Evolutionary conservation across 64 coral and sea anemone genomes (phyloP).

Genomic region (Pachyseris speciosa): DNA sequence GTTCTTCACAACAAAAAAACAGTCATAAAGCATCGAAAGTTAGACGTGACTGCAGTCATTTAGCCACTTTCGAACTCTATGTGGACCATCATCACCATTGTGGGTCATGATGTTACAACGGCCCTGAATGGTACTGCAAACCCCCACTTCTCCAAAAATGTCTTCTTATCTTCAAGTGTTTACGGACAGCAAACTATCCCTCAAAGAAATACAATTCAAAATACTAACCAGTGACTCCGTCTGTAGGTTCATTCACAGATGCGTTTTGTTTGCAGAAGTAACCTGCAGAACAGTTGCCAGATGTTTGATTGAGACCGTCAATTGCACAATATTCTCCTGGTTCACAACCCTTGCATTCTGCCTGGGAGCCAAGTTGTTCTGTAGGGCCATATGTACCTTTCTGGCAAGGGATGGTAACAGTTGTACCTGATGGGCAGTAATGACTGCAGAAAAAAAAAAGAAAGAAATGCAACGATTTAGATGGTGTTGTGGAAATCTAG

Average conservation of each 20-base stretch:
- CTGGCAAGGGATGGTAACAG: slow-evolving; percentile 67
- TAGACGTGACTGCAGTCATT: too few species aligned
- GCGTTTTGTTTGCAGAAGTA: slow-evolving; percentile 93
- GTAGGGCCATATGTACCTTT: slow-evolving; percentile 87
- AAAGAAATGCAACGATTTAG: neutral
- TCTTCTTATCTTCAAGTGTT: too few species aligned
- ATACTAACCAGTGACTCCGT: slow-evolving; percentile 81
- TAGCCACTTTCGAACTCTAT: too few species aligned
- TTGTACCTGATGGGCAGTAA: slow-evolving; percentile 87
- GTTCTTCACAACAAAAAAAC: too few species aligned
- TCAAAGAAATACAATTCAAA: neutral
- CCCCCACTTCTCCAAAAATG: too few species aligned
- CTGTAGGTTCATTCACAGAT: slow-evolving; percentile 75
- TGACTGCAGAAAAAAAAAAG: slow-evolving; percentile 48
- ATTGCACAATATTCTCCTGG: slow-evolving; percentile 87
- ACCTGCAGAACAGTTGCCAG: slow-evolving; percentile 94
- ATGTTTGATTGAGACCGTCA: slow-evolving; percentile 77
- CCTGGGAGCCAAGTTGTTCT: slow-evolving; percentile 73
- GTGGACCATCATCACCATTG: too few species aligned
- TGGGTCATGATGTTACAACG: too few species aligned
- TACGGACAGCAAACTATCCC: neutral
- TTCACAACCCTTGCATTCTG: slow-evolving; percentile 84
- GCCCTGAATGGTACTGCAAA: too few species aligned
- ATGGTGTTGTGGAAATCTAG: too few species aligned
- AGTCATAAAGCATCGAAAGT: too few species aligned